phyloP scores from a whole-genome alignment of 2,888 invertebrate genomes.

The Phymatocera aterrima region DNA sequence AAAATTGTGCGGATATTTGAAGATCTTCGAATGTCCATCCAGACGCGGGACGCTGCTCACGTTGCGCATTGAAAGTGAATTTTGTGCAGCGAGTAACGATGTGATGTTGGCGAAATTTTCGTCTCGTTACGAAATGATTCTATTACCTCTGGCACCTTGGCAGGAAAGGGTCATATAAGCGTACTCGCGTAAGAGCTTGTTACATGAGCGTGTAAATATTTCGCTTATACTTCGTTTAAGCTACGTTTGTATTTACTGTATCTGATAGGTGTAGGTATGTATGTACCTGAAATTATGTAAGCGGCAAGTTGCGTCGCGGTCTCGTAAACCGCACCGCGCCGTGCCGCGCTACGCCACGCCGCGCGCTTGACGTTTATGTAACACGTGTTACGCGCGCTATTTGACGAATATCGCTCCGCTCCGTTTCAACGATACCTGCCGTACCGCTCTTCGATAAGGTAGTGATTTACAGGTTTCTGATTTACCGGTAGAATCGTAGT shows the following conservation, averaged over 20 bases:
- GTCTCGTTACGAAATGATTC: conserved; percentile 61
- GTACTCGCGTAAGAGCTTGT: conserved; percentile 62
- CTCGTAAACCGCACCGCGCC: too few relatives aligned
- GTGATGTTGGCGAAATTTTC: conserved; percentile 12
- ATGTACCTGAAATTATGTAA: conserved; percentile 63
- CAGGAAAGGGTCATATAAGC: conserved; percentile 57
- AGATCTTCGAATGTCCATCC: too few relatives aligned
- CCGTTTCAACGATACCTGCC: background rate
- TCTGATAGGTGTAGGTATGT: conserved; percentile 57
- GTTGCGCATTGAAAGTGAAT: too few relatives aligned
- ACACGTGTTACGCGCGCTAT: conserved; percentile 49
- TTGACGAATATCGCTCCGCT: background rate
- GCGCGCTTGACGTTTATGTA: conserved; percentile 62
- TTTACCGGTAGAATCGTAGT: too few relatives aligned
- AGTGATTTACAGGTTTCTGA: too few relatives aligned
- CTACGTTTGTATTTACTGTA: conserved; percentile 57
- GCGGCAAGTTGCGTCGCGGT: too few relatives aligned
- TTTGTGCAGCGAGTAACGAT: too few relatives aligned
- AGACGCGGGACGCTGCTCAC: too few relatives aligned
- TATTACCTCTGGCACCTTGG: conserved; percentile 52
- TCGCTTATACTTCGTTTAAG: conserved; percentile 62
- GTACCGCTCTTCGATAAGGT: conserved; percentile 9
- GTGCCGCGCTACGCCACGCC: conserved; percentile 53
- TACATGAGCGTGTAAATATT: conserved; percentile 69
- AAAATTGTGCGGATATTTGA: too few relatives aligned